Percentiles rank a stretch among this genome's conserved stretches.
Conservation (phyloP, 2,113 vertebrate genomes). For the Bubo bubo region DNA sequence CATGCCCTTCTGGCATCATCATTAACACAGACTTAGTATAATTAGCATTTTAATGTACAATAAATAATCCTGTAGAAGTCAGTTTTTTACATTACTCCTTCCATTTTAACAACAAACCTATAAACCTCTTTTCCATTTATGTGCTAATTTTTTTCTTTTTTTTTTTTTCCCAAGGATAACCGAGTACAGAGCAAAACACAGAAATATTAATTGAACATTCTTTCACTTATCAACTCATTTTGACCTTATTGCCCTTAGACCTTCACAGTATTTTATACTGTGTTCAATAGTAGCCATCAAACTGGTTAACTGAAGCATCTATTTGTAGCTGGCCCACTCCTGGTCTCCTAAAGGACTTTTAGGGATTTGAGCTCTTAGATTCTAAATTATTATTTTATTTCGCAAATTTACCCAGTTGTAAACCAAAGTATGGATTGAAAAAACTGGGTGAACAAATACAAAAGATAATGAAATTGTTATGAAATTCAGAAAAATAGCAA, state of each 20-base stretch:
- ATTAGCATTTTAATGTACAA: constrained; percentile 52
- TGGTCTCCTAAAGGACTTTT: neutral
- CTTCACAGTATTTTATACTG: neutral
- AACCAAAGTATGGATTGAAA: neutral
- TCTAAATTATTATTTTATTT: neutral
- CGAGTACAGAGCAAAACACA: neutral
- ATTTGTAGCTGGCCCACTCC: neutral
- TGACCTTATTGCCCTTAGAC: neutral
- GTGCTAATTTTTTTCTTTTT: accelerated
- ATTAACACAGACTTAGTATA: constrained; percentile 9
- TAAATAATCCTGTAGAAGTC: neutral
- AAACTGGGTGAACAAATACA: accelerated
- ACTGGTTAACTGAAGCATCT: neutral
- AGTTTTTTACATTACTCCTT: neutral
- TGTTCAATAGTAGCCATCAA: neutral
- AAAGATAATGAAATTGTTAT: neutral
- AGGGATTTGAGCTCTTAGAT: neutral
- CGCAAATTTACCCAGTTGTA: neutral
- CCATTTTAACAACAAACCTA: neutral
- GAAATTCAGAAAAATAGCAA: neutral
- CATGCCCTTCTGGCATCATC: constrained; percentile 3
- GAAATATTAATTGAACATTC: neutral
- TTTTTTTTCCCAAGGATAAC: neutral
- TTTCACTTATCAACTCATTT: neutral
- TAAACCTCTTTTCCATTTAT: neutral